Evolutionary conservation across 2,113 vertebrate species (phyloP), one percentile per base, ranked within the genome.

Genomic region (Paradoxurus hermaphroditus): DNA sequence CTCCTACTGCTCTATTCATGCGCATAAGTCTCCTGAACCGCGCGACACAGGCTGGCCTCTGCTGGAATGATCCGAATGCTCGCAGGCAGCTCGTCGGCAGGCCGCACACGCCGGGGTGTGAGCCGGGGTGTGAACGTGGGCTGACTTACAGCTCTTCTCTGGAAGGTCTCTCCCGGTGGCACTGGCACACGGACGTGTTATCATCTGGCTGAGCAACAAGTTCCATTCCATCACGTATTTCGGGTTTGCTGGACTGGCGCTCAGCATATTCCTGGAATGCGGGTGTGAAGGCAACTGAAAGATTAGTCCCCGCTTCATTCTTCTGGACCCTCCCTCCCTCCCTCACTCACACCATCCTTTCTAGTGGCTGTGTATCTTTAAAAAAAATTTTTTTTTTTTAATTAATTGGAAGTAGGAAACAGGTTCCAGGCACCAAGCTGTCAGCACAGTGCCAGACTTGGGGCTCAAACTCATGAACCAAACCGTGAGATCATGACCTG

Each of bases 171-270:
- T 97, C 96, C 36, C 97, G 98, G 91, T 98, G 98, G 98, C 99
- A 99, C 0, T 53, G 95, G 89, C 99, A 99, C 7, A 72, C 27
- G 1, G 99, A 98, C 0, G 98, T 97, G 95, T 96, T 98, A 93
- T 99, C 99, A 67, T 99, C 98, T 1, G 99, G 99, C 98, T 99
- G 99, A 97, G 98, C 96, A 49, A 99, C 99, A 44, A 91, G 98
- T 97, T 99, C 99, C 99, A 99, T 99, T 92, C 99, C 99, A 4
- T 98, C 97, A 34, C 98, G 99, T 81, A 98, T 98, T 34, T 98
- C 97, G 1, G 99, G 99, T 90, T 95, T 98, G 81, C 98, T 99
- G 27, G 89, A 96, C 98, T 99, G 99, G 59, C 98, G 98, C 95
- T 98, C 78, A 0, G 99, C 98, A 4, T 99, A 99, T 86, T 98